phyloP scores from a whole-genome alignment of 1,140 invertebrate genomes.

The Leptinotarsa lineolata region DNA sequence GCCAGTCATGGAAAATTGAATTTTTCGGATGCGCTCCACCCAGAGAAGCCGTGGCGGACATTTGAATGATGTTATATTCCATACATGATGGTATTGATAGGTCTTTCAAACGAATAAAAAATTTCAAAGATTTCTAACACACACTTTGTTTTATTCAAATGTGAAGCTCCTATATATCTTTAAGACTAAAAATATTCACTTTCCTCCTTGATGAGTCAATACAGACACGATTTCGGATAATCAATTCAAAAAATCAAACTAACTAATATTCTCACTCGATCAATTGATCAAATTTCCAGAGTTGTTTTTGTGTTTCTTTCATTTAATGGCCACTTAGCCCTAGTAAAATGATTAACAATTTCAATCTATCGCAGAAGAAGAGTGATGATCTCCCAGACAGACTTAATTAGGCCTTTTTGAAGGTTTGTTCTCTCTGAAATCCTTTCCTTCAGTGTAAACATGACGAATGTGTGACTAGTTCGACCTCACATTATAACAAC shows the following conservation, averaged over 20 bases:
- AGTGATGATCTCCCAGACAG: conserved; percentile 21
- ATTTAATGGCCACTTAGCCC: neutral
- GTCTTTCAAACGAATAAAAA: too few species aligned
- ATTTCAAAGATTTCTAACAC: too few species aligned
- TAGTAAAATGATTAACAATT: conserved; percentile 4
- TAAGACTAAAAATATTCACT: too few species aligned
- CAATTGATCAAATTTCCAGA: neutral
- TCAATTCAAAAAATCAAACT: neutral
- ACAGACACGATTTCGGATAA: too few species aligned
- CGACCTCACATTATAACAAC: conserved; percentile 44
- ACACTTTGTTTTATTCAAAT: too few species aligned
- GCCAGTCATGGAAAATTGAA: too few species aligned
- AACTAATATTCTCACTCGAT: neutral
- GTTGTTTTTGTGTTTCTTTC: neutral
- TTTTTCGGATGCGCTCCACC: too few species aligned
- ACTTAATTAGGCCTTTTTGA: conserved; percentile 23
- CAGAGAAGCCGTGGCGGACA: too few species aligned
- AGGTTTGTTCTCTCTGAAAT: conserved; percentile 27
- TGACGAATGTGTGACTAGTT: conserved; percentile 44
- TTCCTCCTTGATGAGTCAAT: too few species aligned
- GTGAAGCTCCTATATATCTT: too few species aligned
- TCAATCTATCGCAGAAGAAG: conserved; percentile 9
- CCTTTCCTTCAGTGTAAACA: conserved; percentile 44
- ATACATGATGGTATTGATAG: too few species aligned
- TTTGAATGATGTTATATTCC: too few species aligned